phyloP scores from a whole-genome alignment of 2,888 invertebrate species.

The Netelia virgata region DNA sequence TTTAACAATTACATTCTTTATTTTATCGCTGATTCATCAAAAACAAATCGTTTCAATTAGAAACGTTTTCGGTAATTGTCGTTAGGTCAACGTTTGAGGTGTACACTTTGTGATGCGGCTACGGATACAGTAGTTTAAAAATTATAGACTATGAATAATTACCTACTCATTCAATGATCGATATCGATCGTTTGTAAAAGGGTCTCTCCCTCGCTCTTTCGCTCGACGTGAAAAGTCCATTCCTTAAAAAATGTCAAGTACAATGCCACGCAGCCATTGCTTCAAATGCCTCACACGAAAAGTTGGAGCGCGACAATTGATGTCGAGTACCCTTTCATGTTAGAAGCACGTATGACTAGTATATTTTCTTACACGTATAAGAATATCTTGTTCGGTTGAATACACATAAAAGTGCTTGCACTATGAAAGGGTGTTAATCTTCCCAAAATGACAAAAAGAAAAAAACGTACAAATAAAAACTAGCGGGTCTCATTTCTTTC shows the following conservation, averaged over 20 bases:
- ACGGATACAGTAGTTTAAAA: conserved; percentile 7
- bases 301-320: conserved; percentile 35
- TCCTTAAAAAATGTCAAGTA: conserved; percentile 69
- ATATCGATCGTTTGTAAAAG: conserved; percentile 32
- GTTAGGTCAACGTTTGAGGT: conserved; percentile 26
- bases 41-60: conserved; percentile 39
- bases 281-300: conserved; percentile 33
- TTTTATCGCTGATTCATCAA: conserved; percentile 58
- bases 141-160: conserved; percentile 14
- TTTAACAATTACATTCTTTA: conserved; percentile 51
- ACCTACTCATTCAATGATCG: conserved; percentile 16
- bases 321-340: conserved; percentile 48
- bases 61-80: conserved; percentile 36
- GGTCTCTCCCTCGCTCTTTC: conserved; percentile 16
- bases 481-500: conserved; percentile 26
- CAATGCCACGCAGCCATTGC: conserved; percentile 48
- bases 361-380: conserved; percentile 57
- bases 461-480: conserved; percentile 2
- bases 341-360: conserved; percentile 62
- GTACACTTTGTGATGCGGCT: conserved; percentile 23
- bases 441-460: conserved; percentile 3
- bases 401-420: conserved; percentile 39
- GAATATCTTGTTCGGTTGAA: conserved; percentile 57
- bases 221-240: conserved; percentile 20
- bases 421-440: conserved; percentile 13